Evolutionary conservation across 1,140 invertebrate species (phyloP).

Genomic region (Ostrea denselamellosa): DNA sequence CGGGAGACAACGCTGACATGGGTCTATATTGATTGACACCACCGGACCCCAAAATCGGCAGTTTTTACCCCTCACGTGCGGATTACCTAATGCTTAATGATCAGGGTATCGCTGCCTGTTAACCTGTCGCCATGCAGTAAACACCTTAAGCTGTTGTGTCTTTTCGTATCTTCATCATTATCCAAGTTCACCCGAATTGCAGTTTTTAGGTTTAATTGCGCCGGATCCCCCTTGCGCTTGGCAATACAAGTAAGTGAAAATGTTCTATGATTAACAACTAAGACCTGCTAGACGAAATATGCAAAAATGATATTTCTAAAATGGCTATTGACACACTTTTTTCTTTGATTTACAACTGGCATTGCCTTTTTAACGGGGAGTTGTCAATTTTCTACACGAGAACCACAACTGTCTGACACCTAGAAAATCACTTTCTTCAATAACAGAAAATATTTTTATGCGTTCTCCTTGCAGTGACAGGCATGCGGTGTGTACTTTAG

Average conservation of each 20-base stretch:
- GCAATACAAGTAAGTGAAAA: neutral
- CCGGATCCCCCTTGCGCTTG: neutral
- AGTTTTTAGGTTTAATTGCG: neutral
- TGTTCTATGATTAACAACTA: neutral
- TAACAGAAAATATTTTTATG: neutral
- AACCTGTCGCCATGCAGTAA: neutral
- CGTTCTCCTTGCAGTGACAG: neutral
- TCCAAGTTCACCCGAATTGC: neutral
- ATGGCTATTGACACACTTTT: neutral
- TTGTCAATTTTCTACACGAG: neutral
- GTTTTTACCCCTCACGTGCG: slow-evolving; percentile 36
- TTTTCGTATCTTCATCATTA: neutral
- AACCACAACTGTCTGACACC: neutral
- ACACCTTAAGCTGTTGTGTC: neutral
- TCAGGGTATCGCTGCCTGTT: neutral
- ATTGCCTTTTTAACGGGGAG: slow-evolving; percentile 1
- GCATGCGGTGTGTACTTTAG: neutral
- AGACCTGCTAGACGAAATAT: neutral
- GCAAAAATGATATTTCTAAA: neutral
- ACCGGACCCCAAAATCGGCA: slow-evolving; percentile 12
- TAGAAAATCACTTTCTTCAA: neutral
- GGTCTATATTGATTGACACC: slow-evolving; percentile 30
- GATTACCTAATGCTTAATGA: slow-evolving; percentile 31
- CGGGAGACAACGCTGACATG: neutral
- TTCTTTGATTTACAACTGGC: neutral